Conservation (phyloP, 2,113 vertebrate species). For the Bujurquina vittata region DNA sequence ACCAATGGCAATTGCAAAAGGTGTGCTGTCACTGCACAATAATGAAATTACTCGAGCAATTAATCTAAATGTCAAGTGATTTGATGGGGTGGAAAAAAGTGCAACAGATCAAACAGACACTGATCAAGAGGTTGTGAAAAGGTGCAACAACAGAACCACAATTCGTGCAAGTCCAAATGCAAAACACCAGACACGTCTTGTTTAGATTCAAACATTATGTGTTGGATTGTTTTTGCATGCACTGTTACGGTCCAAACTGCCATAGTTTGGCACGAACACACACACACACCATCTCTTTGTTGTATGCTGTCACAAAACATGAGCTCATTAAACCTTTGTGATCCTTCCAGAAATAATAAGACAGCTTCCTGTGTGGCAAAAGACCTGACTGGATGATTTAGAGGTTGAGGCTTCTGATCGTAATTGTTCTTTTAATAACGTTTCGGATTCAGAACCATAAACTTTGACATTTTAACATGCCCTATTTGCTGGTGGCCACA, state of each 20-base stretch:
- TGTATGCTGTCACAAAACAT: conserved; percentile 45
- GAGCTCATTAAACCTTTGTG: conserved; percentile 51
- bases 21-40: background rate
- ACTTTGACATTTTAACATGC: conserved; percentile 34
- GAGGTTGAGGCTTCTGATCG: conserved; percentile 40
- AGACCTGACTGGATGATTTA: conserved; percentile 68
- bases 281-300: conserved; percentile 45
- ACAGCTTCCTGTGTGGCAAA: conserved; percentile 57
- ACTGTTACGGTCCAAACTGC: background rate
- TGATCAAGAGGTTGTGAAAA: conserved; percentile 14
- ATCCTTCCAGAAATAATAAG: conserved; percentile 57
- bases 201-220: conserved; percentile 52
- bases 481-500: conserved; percentile 11
- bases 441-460: conserved; percentile 49
- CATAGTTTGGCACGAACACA: conserved; percentile 19
- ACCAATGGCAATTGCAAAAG: background rate
- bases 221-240: conserved; percentile 36
- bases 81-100: background rate
- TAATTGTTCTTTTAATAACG: conserved; percentile 56
- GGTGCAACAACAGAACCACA: conserved; percentile 9
- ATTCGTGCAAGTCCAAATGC: conserved; percentile 2
- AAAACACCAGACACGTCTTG: conserved; percentile 26
- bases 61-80: conserved; percentile 16
- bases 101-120: conserved; percentile 16
- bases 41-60: conserved; percentile 12